phyloP scores from a whole-genome alignment of 23 tunicate genomes.

The Trididemnum nubilum region DNA sequence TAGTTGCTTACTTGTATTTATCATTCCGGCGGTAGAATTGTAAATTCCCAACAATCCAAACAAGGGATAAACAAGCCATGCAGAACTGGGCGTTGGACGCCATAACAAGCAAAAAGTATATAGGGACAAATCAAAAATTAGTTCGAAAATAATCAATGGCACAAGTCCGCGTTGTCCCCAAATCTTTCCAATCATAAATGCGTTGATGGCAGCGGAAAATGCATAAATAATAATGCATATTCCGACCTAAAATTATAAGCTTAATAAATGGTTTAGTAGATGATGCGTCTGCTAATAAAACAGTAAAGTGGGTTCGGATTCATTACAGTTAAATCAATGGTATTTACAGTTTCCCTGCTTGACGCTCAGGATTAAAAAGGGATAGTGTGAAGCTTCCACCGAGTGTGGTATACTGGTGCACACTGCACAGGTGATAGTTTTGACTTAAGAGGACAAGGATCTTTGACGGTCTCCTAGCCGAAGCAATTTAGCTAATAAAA shows the following conservation, averaged over 20 bases:
- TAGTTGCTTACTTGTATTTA: conserved; percentile 5
- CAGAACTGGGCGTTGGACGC: conserved; percentile 40
- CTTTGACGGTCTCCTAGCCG: too few relatives aligned
- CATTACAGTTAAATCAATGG: too few relatives aligned
- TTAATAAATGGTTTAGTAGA: too few relatives aligned
- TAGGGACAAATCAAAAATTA: conserved; percentile 25
- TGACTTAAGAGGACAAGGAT: too few relatives aligned
- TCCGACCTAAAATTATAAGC: conserved; percentile 60
- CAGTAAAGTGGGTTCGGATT: too few relatives aligned
- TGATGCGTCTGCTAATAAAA: too few relatives aligned
- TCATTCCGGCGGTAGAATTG: neutral
- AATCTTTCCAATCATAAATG: conserved; percentile 14
- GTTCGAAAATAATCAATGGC: neutral
- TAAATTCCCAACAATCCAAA: conserved; percentile 39
- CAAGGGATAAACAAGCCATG: conserved; percentile 30
- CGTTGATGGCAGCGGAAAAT: neutral
- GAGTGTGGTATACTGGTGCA: too few relatives aligned
- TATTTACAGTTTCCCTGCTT: too few relatives aligned
- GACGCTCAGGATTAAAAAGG: too few relatives aligned
- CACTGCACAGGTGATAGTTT: too few relatives aligned
- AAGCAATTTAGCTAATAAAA: too few relatives aligned
- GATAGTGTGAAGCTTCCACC: too few relatives aligned
- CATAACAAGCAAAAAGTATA: conserved; percentile 45
- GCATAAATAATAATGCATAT: conserved; percentile 36
- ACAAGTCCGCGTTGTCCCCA: conserved; percentile 16